These are phyloP conservation scores for Sarcoramphus papa DNA, from an alignment of 2,797 vertebrate species.

Conservation along the genomic window DNA sequence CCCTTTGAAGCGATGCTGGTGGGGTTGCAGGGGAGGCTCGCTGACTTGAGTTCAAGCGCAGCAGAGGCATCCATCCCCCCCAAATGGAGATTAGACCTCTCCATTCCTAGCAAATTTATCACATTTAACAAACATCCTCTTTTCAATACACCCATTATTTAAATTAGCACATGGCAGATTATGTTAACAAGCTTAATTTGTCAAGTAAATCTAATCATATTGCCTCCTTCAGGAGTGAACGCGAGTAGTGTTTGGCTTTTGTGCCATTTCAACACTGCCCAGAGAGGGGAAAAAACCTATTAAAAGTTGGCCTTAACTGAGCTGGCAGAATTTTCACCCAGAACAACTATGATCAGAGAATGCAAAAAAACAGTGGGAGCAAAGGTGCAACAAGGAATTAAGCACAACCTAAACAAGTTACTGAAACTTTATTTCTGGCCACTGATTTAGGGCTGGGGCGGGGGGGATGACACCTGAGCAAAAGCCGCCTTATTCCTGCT, in stretches of 20 bases:
- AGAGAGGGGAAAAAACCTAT: neutral
- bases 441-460: neutral
- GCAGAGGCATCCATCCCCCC: neutral
- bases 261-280: neutral
- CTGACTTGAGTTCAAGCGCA: neutral
- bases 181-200: constrained; percentile 67
- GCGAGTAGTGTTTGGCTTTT: neutral
- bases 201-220: constrained; percentile 36
- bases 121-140: constrained; percentile 55
- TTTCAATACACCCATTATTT: constrained; percentile 46
- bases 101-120: neutral
- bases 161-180: constrained; percentile 55
- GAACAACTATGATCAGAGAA: neutral
- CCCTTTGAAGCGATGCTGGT: neutral
- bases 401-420: neutral
- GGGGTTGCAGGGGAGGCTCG: neutral
- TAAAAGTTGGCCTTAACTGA: neutral
- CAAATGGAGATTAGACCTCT: neutral
- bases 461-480: neutral
- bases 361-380: neutral
- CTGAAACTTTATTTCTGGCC: neutral
- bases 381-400: neutral
- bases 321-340: neutral
- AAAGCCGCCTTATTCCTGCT: neutral
- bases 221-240: constrained; percentile 29